phyloP scores from a whole-genome alignment of 2,888 invertebrate genomes.

The Andricus quercusramuli region DNA sequence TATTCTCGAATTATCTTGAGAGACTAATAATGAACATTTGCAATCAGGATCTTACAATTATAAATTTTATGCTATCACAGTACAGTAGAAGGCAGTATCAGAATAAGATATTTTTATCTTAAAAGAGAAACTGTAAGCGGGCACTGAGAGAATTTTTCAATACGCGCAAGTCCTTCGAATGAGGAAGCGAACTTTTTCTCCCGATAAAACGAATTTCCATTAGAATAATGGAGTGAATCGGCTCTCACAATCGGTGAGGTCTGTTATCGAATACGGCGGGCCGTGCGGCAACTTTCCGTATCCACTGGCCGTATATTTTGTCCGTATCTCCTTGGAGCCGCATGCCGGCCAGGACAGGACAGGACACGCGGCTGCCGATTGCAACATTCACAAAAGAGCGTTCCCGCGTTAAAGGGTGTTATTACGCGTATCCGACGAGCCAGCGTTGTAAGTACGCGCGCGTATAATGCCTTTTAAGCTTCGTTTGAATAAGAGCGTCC shows the following conservation, averaged over 20 bases:
- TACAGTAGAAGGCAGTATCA: too few species aligned
- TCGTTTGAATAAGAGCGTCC: slow-evolving; percentile 28
- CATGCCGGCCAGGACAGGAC: slow-evolving; percentile 1
- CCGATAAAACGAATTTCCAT: not conserved
- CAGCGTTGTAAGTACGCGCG: slow-evolving; percentile 11
- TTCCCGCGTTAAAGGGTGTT: slow-evolving; percentile 68
- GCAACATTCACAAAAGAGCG: slow-evolving; percentile 26
- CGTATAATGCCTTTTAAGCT: slow-evolving; percentile 20
- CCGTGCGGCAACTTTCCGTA: not conserved
- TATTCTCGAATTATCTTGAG: too few species aligned
- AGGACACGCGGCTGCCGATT: slow-evolving; percentile 13
- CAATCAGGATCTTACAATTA: too few species aligned
- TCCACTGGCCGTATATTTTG: not conserved
- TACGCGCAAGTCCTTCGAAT: not conserved
- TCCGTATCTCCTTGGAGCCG: not conserved
- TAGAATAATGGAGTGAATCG: not conserved
- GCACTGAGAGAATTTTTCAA: too few species aligned
- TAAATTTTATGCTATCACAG: too few species aligned
- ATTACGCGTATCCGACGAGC: slow-evolving; percentile 66
- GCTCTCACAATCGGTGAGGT: not conserved
- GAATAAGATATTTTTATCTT: too few species aligned
- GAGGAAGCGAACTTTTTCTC: not conserved
- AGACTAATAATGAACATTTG: too few species aligned
- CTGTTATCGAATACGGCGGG: not conserved
- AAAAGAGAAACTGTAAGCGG: too few species aligned